Conservation (phyloP, 2,113 vertebrate species). For the Coptodon bakossiorum region DNA sequence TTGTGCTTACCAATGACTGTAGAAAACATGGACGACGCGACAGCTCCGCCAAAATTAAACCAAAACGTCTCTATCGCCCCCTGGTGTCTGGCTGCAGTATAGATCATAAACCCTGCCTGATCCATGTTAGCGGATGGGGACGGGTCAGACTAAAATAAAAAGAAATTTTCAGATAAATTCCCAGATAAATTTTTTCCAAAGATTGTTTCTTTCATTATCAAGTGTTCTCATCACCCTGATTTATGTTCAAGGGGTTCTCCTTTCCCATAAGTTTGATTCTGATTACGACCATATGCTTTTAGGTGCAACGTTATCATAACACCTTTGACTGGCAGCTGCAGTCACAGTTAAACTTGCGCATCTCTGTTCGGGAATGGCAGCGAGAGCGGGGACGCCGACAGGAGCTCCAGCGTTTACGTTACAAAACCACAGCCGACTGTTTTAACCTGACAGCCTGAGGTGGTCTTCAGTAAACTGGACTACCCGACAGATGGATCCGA, state of each 20-base stretch:
- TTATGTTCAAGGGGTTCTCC: background rate
- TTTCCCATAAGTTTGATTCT: background rate
- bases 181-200: background rate
- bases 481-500: background rate
- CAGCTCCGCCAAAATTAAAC: background rate
- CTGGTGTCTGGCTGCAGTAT: background rate
- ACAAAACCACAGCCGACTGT: background rate
- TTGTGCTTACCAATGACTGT: background rate
- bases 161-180: rapidly evolving
- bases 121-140: background rate
- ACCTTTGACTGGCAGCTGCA: background rate
- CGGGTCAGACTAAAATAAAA: background rate
- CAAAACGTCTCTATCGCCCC: background rate
- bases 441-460: background rate
- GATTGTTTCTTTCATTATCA: background rate
- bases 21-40: background rate
- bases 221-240: background rate
- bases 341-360: background rate
- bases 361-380: background rate
- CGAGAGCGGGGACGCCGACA: background rate
- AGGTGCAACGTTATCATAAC: background rate
- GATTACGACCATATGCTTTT: background rate
- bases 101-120: background rate
- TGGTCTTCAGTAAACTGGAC: background rate
- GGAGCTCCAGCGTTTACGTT: background rate